A percentile compares a stretch with the other conserved stretches of the same genome.
These are phyloP conservation scores for Monochamus saltuarius DNA, from an alignment of 1,140 invertebrate species.

Conservation along the genomic window DNA sequence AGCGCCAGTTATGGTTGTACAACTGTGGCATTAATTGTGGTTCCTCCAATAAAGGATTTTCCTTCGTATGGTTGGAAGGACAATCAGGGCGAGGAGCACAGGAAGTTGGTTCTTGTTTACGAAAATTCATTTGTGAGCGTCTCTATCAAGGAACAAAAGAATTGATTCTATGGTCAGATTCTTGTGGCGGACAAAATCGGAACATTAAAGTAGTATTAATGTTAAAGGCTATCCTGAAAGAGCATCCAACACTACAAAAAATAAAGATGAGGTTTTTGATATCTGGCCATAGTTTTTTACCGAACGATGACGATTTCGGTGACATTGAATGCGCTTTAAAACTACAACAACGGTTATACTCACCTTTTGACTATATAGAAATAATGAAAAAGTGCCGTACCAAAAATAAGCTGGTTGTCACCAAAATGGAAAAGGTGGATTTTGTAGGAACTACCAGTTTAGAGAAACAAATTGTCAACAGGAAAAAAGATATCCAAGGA, in stretches of 20 bases:
- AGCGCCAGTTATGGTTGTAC: not conserved
- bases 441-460: too few relatives aligned
- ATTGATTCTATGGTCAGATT: conserved; percentile 2
- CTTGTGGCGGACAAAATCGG: conserved; percentile 1
- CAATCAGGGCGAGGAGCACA: conserved; percentile 1
- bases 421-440: too few relatives aligned
- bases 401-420: too few relatives aligned
- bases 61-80: not conserved
- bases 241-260: not conserved
- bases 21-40: conserved; percentile 1
- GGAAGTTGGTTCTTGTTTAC: conserved; percentile 4
- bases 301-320: not conserved
- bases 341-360: too few relatives aligned
- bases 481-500: too few relatives aligned
- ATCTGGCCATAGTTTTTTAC: not conserved
- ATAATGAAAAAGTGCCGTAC: too few relatives aligned
- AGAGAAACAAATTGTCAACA: too few relatives aligned
- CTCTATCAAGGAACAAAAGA: too few relatives aligned
- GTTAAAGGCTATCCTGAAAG: too few relatives aligned
- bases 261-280: not conserved
- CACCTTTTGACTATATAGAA: too few relatives aligned
- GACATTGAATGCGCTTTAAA: conserved; percentile 1
- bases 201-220: conserved; percentile 3
- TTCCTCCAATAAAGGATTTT: not conserved
- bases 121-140: not conserved